Percentiles rank a stretch among this genome's conserved stretches.
phyloP scores from a whole-genome alignment of 1,140 invertebrate species.

The Brachionus sp. region DNA sequence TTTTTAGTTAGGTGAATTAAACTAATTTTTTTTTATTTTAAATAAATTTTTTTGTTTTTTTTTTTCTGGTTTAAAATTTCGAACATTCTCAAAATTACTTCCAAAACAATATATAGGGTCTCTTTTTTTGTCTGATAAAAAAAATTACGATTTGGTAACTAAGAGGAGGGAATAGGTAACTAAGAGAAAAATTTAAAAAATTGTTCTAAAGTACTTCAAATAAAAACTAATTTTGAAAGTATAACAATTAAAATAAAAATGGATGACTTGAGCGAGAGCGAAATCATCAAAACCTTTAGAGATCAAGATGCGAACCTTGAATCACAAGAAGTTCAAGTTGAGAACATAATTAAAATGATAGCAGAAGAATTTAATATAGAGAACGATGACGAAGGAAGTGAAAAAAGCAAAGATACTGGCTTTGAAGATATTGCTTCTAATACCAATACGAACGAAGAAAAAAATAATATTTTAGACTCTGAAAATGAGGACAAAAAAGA shows the following conservation, averaged over 20 bases:
- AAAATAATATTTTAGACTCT: not conserved
- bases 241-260: not conserved
- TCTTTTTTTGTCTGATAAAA: not conserved
- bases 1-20: no score
- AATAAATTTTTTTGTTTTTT: no score
- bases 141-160: not conserved
- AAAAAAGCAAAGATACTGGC: constrained; percentile 6
- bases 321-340: constrained; percentile 5
- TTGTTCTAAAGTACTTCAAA: not conserved
- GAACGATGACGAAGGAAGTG: not conserved
- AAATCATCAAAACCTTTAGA: not conserved
- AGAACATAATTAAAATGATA: constrained; percentile 32
- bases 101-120: not conserved
- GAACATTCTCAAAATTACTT: not conserved
- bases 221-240: not conserved
- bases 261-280: not conserved
- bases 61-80: no score
- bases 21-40: no score
- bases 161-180: not conserved
- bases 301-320: constrained; percentile 16
- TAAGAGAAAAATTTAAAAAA: not conserved
- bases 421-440: not conserved
- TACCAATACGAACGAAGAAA: not conserved
- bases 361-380: constrained; percentile 15
- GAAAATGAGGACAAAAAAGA: not conserved